Evolutionary conservation across 2,113 vertebrate species (phyloP).

Genomic region (Rhea americana): DNA sequence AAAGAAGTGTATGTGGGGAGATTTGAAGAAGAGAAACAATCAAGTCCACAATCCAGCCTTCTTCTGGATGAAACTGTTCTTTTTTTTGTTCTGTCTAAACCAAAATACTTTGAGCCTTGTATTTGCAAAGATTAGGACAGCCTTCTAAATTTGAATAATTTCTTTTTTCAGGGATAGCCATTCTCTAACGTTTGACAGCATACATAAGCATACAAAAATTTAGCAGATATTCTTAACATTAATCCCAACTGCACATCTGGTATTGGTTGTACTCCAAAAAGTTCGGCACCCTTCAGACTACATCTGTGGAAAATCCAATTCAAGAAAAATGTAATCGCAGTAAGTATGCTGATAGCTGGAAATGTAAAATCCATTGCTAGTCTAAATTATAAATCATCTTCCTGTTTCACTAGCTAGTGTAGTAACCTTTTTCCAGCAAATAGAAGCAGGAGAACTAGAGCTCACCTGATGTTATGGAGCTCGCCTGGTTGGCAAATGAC

Average conservation of each 20-base stretch:
- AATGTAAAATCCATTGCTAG: not conserved
- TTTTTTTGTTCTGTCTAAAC: not conserved
- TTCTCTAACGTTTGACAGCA: not conserved
- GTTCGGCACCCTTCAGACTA: not conserved
- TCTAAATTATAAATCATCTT: not conserved
- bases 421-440: not conserved
- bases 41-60: not conserved
- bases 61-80: not conserved
- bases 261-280: not conserved
- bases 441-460: not conserved
- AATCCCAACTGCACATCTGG: slow-evolving; percentile 2
- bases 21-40: not conserved
- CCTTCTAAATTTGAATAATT: not conserved
- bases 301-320: not conserved
- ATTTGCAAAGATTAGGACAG: not conserved
- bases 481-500: not conserved
- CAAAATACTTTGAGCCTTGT: not conserved
- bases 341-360: not conserved
- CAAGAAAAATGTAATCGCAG: not conserved
- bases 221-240: not conserved
- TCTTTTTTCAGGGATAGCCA: not conserved
- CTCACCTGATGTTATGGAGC: not conserved
- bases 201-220: not conserved
- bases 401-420: not conserved
- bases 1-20: not conserved